Evolutionary conservation across 1,140 invertebrate genomes (phyloP), one percentile per base, ranked within the genome.

Genomic region (Bombus huntii): DNA sequence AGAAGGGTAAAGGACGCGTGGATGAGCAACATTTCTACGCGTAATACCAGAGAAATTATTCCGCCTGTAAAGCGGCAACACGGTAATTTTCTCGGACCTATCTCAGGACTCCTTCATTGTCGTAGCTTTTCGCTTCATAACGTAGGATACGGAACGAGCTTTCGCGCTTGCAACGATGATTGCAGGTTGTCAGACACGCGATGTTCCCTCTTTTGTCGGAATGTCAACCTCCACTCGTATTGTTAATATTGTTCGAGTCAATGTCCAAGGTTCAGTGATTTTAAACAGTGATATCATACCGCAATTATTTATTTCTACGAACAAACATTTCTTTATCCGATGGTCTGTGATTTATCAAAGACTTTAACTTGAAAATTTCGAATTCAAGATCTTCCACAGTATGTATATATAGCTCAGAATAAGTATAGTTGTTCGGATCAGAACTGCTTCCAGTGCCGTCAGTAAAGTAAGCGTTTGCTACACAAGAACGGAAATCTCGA

Each of bases 11-110:
- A 59, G 22, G 57, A 77, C 28, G 62, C 65, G 74, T 88, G 68
- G 79, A 75, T 72, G 83, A 34, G 44, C 78, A 28, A 70, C 37
- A 72, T 77, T 79, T 85, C 62, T 70, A 39, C 74, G 79, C 83
- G 79, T 89, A 89, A 88, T 86, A 78, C 70, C 87, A 71, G 83
- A 77, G 83, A 59, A 88, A 88, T 88, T 88, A 88, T 89, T 74
- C 59, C 78, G 82, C 83, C 78, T 72, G 86, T 88, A 85, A 89
- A 88, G 83, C 88, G 68, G 84, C 84, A 57, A 82, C 12, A 88
- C 70, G 83, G 68, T 77, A 88, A 89, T 89, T 88, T 85, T 44
- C 78, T 59, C 70, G 53, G 72, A 59, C 78, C 65, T 81, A 79
- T 86, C 88, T 39, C 78, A 70, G 53, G 74, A 28, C 44, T 75